A percentile compares a stretch with the other conserved stretches of the same genome.
Evolutionary conservation across 2,888 invertebrate species (phyloP).

Genomic region (Sinopyrophorus schimmeli): DNA sequence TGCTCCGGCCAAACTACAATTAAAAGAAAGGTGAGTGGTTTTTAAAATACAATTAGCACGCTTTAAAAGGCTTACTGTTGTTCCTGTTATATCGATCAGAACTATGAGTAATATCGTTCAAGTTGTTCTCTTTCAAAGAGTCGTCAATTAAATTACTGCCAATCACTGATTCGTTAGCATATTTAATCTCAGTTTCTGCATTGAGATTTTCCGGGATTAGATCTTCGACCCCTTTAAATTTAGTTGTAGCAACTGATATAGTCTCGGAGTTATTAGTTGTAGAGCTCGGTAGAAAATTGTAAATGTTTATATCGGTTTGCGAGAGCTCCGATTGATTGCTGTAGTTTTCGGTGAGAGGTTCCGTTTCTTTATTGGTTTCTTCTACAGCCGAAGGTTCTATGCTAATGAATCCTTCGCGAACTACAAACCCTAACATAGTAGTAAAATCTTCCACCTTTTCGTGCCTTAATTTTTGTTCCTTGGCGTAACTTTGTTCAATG

Average conservation of each 20-base stretch:
- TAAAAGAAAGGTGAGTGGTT: too few relatives aligned
- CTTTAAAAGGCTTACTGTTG: slow-evolving; percentile 46
- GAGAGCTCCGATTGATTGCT: slow-evolving; percentile 30
- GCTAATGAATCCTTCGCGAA: slow-evolving; percentile 69
- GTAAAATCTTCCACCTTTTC: slow-evolving; percentile 65
- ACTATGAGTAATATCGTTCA: slow-evolving; percentile 9
- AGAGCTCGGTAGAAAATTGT: slow-evolving; percentile 31
- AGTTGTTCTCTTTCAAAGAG: slow-evolving; percentile 3
- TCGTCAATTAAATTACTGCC: slow-evolving; percentile 52
- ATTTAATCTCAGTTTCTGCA: slow-evolving; percentile 7
- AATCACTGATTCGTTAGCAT: slow-evolving; percentile 15
- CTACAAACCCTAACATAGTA: slow-evolving; percentile 65
- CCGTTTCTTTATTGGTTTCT: slow-evolving; percentile 52
- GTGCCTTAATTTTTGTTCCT: slow-evolving; percentile 73
- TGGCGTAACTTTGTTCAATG: slow-evolving; percentile 81
- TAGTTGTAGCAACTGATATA: slow-evolving; percentile 44
- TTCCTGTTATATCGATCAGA: slow-evolving; percentile 29
- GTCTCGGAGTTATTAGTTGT: slow-evolving; percentile 29
- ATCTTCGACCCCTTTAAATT: slow-evolving; percentile 43
- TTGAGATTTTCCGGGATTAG: background rate
- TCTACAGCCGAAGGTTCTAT: slow-evolving; percentile 70
- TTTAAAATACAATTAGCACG: background rate
- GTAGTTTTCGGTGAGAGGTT: slow-evolving; percentile 42
- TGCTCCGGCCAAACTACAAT: slow-evolving; percentile 78
- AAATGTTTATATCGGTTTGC: slow-evolving; percentile 23